Evolutionary conservation across 2,888 invertebrate species (phyloP).

Genomic region (Noctua janthe): DNA sequence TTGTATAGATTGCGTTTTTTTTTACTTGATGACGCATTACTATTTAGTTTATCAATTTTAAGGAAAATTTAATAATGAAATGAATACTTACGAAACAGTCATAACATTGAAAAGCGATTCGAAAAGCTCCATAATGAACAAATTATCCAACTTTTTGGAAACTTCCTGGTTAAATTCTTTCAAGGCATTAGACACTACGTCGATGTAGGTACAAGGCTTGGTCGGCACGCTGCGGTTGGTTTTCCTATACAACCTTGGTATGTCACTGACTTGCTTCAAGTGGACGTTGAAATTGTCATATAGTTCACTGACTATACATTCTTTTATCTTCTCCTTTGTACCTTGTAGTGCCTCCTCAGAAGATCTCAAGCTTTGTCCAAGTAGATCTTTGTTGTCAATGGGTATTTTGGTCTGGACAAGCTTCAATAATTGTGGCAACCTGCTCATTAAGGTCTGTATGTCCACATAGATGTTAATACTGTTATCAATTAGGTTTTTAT

Average conservation of each 20-base stretch:
- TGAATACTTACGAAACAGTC: conserved; percentile 89
- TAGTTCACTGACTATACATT: conserved; percentile 84
- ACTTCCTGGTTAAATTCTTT: conserved; percentile 90
- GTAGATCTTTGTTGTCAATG: conserved; percentile 74
- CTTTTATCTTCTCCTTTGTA: conserved; percentile 79
- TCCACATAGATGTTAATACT: conserved; percentile 85
- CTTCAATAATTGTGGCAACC: conserved; percentile 79
- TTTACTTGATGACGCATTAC: not conserved
- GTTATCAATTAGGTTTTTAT: conserved; percentile 81
- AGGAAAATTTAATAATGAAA: not conserved
- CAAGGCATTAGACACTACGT: conserved; percentile 91
- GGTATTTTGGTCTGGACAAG: conserved; percentile 77
- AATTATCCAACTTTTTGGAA: conserved; percentile 78
- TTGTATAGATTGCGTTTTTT: not conserved
- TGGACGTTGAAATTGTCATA: conserved; percentile 88
- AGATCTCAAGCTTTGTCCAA: conserved; percentile 77
- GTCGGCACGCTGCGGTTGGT: conserved; percentile 97
- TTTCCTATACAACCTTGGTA: conserved; percentile 97
- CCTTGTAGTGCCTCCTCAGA: conserved; percentile 76
- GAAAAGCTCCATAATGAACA: conserved; percentile 80
- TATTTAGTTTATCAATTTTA: conserved; percentile 1
- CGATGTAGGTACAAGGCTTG: conserved; percentile 95
- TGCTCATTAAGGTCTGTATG: conserved; percentile 75
- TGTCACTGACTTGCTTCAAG: conserved; percentile 96
- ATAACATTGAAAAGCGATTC: conserved; percentile 87